Evolutionary conservation across 2,888 invertebrate genomes (phyloP).

Genomic region (Nymphalis polychloros): DNA sequence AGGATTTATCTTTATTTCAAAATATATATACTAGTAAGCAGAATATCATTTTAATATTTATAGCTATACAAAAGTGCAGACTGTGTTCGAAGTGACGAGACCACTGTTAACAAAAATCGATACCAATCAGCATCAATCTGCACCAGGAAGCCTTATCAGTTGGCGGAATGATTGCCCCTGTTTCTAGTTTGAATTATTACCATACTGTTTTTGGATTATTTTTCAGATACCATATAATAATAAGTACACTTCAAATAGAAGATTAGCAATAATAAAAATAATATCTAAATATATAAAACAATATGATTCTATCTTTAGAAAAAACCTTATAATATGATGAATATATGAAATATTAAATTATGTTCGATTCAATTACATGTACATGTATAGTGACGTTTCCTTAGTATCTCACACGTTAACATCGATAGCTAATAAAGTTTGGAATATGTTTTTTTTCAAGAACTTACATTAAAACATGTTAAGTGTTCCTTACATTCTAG

Average conservation of each 20-base stretch:
- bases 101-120: slow-evolving; percentile 57
- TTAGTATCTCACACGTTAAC: background rate
- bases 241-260: background rate
- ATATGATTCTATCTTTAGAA: no score
- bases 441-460: background rate
- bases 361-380: no score
- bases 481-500: slow-evolving; percentile 25
- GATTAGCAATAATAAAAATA: background rate
- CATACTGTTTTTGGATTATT: slow-evolving; percentile 10
- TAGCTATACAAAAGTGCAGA: background rate
- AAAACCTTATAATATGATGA: no score
- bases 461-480: background rate
- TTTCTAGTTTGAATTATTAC: slow-evolving; percentile 35
- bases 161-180: slow-evolving; percentile 58
- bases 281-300: background rate
- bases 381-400: no score
- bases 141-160: slow-evolving; percentile 71
- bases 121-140: slow-evolving; percentile 74
- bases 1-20: no score
- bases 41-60: no score
- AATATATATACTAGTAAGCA: no score
- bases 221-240: background rate
- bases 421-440: background rate
- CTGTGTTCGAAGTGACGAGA: background rate
- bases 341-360: no score